Percentiles rank a stretch among this genome's conserved stretches.
Conservation (phyloP, 2,113 vertebrate genomes). For the Plestiodon gilberti region DNA sequence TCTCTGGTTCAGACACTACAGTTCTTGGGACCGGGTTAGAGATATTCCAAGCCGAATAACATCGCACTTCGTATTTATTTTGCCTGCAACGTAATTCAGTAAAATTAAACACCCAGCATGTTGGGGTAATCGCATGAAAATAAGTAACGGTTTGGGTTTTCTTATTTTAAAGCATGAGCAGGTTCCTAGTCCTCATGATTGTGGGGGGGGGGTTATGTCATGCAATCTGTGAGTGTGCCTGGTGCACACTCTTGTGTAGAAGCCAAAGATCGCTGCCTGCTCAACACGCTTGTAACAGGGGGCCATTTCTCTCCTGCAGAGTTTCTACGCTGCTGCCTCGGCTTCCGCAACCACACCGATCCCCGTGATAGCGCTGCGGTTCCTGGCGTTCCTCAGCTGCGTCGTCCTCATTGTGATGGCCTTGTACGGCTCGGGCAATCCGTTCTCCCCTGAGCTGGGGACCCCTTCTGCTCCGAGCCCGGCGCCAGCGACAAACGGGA, state of each 20-base stretch:
- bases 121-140: too few species aligned
- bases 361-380: conserved; percentile 84
- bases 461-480: conserved; percentile 36
- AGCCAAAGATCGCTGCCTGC: not conserved
- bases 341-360: conserved; percentile 75
- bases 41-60: too few species aligned
- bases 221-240: too few species aligned
- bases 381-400: conserved; percentile 87
- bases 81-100: too few species aligned
- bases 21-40: too few species aligned
- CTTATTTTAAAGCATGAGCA: too few species aligned
- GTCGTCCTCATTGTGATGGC: conserved; percentile 80
- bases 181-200: too few species aligned
- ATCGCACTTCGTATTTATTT: too few species aligned
- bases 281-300: conserved; percentile 5
- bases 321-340: conserved; percentile 62
- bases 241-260: not conserved
- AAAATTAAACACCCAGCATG: too few species aligned
- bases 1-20: too few species aligned
- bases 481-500: not conserved
- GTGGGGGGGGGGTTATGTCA: too few species aligned
- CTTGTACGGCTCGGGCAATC: conserved; percentile 68
- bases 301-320: conserved; percentile 73
- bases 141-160: too few species aligned
- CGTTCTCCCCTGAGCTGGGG: conserved; percentile 25